Conservation (phyloP, 2,113 vertebrate genomes). For the Reinhardtius hippoglossoides region DNA sequence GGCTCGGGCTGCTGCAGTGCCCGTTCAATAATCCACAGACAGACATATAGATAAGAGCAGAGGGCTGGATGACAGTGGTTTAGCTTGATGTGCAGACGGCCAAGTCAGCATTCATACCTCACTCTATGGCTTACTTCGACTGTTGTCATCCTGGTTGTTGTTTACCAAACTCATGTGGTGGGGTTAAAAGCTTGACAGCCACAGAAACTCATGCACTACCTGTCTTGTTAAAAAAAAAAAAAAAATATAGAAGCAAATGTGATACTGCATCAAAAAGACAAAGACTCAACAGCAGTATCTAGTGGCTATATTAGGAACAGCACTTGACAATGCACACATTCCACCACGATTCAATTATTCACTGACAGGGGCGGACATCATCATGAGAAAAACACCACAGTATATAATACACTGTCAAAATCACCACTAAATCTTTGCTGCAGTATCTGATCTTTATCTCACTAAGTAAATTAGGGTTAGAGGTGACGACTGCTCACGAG, state of each 20-base stretch:
- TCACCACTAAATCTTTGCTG: background rate
- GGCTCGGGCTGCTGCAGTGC: slow-evolving; percentile 43
- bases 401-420: no score
- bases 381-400: background rate
- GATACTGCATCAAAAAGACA: slow-evolving; percentile 22
- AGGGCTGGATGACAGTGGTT: slow-evolving; percentile 44
- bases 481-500: background rate
- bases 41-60: slow-evolving; percentile 68
- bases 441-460: slow-evolving; percentile 4
- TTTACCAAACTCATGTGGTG: background rate
- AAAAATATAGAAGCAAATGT: background rate
- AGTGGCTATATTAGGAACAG: slow-evolving; percentile 67
- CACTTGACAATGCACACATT: slow-evolving; percentile 26
- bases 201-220: background rate
- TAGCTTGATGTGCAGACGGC: slow-evolving; percentile 43
- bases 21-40: slow-evolving; percentile 75
- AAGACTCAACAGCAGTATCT: slow-evolving; percentile 78
- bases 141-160: background rate
- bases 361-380: background rate
- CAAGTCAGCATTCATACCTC: slow-evolving; percentile 48
- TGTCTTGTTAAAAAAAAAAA: background rate
- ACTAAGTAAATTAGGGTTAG: background rate
- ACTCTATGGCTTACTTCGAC: slow-evolving; percentile 20
- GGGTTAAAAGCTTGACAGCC: background rate
- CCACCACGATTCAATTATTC: slow-evolving; percentile 1